These are phyloP conservation scores for Pipistrellus pipistrellus DNA, from an alignment of 2,797 vertebrate species.

Conservation along the genomic window DNA sequence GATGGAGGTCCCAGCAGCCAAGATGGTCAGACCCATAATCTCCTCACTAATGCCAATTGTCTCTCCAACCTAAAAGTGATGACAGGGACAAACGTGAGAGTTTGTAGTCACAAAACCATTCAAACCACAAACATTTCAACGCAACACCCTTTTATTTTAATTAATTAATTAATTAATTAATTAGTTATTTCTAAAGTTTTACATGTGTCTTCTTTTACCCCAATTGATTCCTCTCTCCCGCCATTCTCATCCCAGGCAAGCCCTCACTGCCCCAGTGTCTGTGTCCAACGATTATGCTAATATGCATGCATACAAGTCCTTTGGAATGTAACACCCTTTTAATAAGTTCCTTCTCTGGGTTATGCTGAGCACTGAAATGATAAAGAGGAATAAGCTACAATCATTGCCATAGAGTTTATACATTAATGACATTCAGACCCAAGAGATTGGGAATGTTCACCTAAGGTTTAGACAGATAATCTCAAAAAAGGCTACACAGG, in stretches of 20 bases:
- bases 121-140: not conserved
- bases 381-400: not conserved
- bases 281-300: too few species aligned
- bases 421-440: not conserved
- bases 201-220: too few species aligned
- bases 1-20: conserved; percentile 98
- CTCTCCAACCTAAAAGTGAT: conserved; percentile 94
- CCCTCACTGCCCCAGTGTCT: too few species aligned
- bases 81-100: not conserved
- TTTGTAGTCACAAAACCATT: not conserved
- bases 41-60: conserved; percentile 98
- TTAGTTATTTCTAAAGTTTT: too few species aligned
- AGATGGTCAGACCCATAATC: conserved; percentile 98
- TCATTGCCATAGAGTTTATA: not conserved
- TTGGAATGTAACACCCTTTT: not conserved
- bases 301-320: too few species aligned
- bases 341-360: not conserved
- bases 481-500: not conserved
- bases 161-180: too few species aligned
- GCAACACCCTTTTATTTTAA: not conserved
- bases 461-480: conserved; percentile 1
- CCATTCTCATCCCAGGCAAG: too few species aligned
- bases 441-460: not conserved
- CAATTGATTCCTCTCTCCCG: too few species aligned
- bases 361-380: not conserved